These are phyloP conservation scores for Leptopilina drosophilae DNA, from an alignment of 2,888 invertebrate species.

Conservation along the genomic window DNA sequence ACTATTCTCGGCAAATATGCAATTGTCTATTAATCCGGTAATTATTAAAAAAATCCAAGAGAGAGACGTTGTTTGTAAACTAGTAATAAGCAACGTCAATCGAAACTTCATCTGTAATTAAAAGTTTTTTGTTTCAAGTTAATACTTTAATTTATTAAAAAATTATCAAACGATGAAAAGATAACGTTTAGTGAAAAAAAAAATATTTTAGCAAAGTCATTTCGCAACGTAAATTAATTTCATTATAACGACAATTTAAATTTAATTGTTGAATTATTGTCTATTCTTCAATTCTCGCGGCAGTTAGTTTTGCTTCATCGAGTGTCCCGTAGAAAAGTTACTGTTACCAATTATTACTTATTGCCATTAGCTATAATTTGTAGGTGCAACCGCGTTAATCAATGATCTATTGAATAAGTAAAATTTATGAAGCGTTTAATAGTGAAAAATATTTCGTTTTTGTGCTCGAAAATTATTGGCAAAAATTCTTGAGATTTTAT, in stretches of 20 bases:
- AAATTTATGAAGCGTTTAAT: not conserved
- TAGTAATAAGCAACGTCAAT: not conserved
- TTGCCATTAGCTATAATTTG: conserved; percentile 6
- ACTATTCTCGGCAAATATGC: not conserved
- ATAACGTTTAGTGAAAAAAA: no score
- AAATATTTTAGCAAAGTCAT: not conserved
- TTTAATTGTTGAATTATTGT: not conserved
- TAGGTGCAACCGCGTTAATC: conserved; percentile 6
- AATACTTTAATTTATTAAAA: no score
- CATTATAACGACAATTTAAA: not conserved
- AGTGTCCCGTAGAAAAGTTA: conserved; percentile 3
- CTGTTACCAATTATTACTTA: conserved; percentile 9
- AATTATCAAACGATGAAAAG: no score
- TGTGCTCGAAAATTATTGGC: not conserved
- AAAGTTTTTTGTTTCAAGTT: not conserved
- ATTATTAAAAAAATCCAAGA: not conserved
- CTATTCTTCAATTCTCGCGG: not conserved
- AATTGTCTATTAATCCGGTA: conserved; percentile 9
- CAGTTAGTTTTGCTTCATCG: not conserved
- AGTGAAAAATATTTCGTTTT: not conserved
- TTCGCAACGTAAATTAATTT: not conserved
- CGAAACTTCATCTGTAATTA: conserved; percentile 21
- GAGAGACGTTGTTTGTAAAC: not conserved
- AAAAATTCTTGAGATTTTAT: not conserved
- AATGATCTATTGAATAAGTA: conserved; percentile 12